phyloP scores from a whole-genome alignment of 2,113 vertebrate genomes.

The Mesitornis unicolor region DNA sequence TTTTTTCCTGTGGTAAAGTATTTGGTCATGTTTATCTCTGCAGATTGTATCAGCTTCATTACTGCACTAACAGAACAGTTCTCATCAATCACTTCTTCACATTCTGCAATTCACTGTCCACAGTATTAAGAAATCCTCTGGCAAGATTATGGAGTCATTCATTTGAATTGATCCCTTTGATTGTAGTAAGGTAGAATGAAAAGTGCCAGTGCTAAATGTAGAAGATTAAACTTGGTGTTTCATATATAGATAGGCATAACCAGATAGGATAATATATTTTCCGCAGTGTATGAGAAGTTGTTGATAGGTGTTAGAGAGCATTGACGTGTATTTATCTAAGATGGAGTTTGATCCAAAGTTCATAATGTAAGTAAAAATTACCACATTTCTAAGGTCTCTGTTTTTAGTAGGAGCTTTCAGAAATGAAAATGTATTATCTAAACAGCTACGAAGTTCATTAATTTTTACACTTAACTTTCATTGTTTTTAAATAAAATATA shows the following conservation, averaged over 20 bases:
- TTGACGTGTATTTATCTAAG: background rate
- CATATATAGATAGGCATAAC: fast-evolving
- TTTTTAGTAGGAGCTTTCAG: background rate
- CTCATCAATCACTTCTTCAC: background rate
- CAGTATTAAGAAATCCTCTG: background rate
- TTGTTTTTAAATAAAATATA: background rate
- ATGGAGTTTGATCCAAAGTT: background rate
- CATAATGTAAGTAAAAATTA: background rate
- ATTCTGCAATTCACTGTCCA: background rate
- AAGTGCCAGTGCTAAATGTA: background rate
- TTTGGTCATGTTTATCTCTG: background rate
- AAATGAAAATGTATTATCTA: background rate
- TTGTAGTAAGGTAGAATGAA: background rate
- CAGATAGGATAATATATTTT: background rate
- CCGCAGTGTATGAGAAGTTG: background rate
- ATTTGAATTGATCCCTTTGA: background rate
- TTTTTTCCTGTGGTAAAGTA: background rate
- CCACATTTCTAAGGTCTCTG: background rate
- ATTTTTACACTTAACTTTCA: background rate
- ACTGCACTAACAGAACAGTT: background rate
- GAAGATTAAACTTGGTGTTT: background rate
- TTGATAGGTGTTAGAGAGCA: background rate
- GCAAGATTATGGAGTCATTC: background rate
- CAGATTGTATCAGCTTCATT: background rate
- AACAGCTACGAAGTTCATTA: background rate